Evolutionary conservation across 2,888 invertebrate species (phyloP).

Genomic region (Callimorpha dominula): DNA sequence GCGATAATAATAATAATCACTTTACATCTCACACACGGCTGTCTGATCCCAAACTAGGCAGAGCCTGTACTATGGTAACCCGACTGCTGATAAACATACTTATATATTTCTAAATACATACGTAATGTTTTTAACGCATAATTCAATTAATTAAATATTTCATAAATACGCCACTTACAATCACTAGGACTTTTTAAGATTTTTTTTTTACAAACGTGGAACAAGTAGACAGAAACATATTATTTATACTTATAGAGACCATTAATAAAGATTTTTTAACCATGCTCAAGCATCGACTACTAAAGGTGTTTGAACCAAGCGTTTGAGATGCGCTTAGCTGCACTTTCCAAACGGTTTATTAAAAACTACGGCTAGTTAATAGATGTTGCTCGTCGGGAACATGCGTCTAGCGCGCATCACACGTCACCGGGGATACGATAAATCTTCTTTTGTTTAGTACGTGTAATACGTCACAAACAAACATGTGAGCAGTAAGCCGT

Average conservation of each 20-base stretch:
- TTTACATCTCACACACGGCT: too few species aligned
- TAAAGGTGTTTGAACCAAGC: conserved; percentile 4
- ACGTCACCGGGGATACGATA: conserved; percentile 71
- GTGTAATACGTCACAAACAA: conserved; percentile 60
- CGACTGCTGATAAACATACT: too few species aligned
- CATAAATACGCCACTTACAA: background rate
- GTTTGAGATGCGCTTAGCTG: conserved; percentile 39
- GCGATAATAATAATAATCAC: too few species aligned
- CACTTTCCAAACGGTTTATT: conserved; percentile 56
- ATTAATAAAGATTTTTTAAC: background rate
- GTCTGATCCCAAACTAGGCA: too few species aligned
- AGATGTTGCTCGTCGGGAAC: conserved; percentile 68
- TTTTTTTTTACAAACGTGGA: background rate
- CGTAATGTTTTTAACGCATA: too few species aligned
- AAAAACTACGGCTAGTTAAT: conserved; percentile 60
- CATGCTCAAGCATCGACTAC: background rate
- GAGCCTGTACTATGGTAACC: too few species aligned
- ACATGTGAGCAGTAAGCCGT: conserved; percentile 44
- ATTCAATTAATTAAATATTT: too few species aligned
- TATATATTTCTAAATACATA: too few species aligned
- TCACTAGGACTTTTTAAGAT: background rate
- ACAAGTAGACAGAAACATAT: background rate
- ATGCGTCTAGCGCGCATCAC: conserved; percentile 62
- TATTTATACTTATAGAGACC: background rate
- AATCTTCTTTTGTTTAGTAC: conserved; percentile 78